Evolutionary conservation across 1,140 invertebrate species (phyloP).

Genomic region (Notospermus geniculatus): DNA sequence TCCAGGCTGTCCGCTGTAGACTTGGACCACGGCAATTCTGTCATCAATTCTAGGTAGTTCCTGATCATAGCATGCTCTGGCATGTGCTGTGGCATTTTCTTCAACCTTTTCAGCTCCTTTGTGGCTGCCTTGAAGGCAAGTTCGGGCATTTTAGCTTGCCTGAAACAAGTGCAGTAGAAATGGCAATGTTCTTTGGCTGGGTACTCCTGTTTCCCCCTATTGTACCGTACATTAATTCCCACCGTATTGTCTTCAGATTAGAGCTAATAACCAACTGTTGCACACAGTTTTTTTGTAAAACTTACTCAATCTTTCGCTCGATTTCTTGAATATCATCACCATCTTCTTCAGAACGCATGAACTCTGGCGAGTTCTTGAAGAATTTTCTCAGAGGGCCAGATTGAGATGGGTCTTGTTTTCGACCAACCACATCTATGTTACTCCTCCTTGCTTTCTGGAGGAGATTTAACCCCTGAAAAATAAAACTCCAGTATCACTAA

Average conservation of each 20-base stretch:
- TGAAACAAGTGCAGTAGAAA: constrained; percentile 21
- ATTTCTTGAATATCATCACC: constrained; percentile 53
- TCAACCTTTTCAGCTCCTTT: constrained; percentile 55
- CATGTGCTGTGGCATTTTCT: constrained; percentile 59
- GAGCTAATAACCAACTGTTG: no score
- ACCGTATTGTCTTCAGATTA: no score
- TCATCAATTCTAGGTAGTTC: constrained; percentile 62
- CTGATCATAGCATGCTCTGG: constrained; percentile 60
- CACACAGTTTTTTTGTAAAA: no score
- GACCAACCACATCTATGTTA: constrained; percentile 40
- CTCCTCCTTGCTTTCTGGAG: constrained; percentile 53
- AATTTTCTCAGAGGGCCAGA: constrained; percentile 36
- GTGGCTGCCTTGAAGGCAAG: constrained; percentile 45
- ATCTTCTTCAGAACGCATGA: constrained; percentile 35
- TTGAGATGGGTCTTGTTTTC: constrained; percentile 30
- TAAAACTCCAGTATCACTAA: neutral
- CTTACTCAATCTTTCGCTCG: constrained; percentile 56
- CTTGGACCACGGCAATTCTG: constrained; percentile 61
- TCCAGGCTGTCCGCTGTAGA: constrained; percentile 59
- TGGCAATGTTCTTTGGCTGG: no score
- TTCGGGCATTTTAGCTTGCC: constrained; percentile 43
- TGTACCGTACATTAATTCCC: no score
- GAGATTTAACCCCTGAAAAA: constrained; percentile 46
- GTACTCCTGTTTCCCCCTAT: no score
- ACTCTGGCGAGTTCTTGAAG: constrained; percentile 32